Evolutionary conservation across 2,113 vertebrate genomes (phyloP).

Genomic region (Bucco capensis): DNA sequence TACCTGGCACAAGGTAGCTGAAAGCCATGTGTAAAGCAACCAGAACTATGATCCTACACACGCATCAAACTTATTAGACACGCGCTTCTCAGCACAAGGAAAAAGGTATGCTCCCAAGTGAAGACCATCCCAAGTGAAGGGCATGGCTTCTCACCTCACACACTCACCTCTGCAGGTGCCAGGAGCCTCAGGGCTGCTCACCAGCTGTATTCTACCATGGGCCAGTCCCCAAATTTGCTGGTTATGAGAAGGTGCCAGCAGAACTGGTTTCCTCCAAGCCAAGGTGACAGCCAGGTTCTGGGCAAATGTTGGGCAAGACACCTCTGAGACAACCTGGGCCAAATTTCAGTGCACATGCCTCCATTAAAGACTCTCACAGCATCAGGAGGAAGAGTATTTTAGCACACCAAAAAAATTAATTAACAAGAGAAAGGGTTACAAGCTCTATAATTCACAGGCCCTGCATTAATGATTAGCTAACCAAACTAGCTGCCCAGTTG

Average conservation of each 20-base stretch:
- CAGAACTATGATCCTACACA: neutral
- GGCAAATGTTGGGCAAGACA: fast-evolving
- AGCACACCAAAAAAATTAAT: conserved; percentile 1
- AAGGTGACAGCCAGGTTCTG: fast-evolving
- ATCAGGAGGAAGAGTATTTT: neutral
- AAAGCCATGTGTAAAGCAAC: neutral
- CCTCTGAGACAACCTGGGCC: neutral
- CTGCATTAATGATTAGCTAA: conserved; percentile 55
- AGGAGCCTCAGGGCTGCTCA: neutral
- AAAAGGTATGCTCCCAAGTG: neutral
- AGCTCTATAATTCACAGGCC: neutral
- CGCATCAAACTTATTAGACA: neutral
- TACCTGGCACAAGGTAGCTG: neutral
- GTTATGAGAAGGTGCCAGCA: fast-evolving
- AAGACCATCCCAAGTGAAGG: neutral
- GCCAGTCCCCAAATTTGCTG: fast-evolving
- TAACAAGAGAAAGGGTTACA: conserved; percentile 30
- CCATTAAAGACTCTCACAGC: neutral
- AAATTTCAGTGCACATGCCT: neutral
- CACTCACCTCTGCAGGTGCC: neutral
- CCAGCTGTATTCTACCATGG: fast-evolving
- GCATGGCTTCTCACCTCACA: fast-evolving
- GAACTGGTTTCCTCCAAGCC: neutral
- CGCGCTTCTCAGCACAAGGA: neutral
- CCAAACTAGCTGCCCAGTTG: neutral